phyloP scores from a whole-genome alignment of 2,888 invertebrate species.

The Camptogramma bilineatum region DNA sequence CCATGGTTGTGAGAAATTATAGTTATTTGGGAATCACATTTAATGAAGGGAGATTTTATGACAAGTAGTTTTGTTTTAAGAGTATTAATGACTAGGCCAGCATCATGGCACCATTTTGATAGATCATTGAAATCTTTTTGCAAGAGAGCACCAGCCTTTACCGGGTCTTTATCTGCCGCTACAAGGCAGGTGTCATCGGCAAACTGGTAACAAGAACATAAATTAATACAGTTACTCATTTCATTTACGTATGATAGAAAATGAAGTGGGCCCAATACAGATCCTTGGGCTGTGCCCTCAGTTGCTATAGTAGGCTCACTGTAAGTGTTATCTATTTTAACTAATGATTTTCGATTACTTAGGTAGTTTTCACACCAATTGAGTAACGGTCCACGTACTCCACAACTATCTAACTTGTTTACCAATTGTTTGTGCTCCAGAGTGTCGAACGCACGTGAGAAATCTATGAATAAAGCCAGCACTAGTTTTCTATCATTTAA shows the following conservation, averaged over 20 bases:
- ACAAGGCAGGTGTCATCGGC: no score
- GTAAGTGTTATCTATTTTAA: constrained; percentile 5
- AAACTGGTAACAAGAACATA: not conserved
- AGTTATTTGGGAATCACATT: no score
- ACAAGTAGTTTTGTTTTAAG: constrained; percentile 4
- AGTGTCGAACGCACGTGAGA: constrained; percentile 41
- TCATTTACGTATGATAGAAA: constrained; percentile 16
- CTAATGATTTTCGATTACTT: constrained; percentile 6
- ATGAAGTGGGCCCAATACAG: no score
- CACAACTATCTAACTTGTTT: constrained; percentile 26
- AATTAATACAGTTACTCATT: not conserved
- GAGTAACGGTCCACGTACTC: constrained; percentile 19
- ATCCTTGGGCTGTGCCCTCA: constrained; percentile 18
- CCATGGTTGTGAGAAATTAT: no score
- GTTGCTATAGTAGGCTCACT: constrained; percentile 3
- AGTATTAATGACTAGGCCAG: not conserved
- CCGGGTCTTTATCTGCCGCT: not conserved
- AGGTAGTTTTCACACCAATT: constrained; percentile 31
- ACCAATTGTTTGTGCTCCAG: constrained; percentile 31
- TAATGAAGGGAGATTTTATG: constrained; percentile 3
- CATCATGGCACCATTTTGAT: constrained; percentile 12
- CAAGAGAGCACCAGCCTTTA: not conserved
- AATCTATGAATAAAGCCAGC: constrained; percentile 7
- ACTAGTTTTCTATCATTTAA: constrained; percentile 10
- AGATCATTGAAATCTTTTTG: not conserved